Evolutionary conservation across 2,888 invertebrate genomes (phyloP), one percentile per base, ranked within the genome.

Genomic region (Meliscaeva auricollis): DNA sequence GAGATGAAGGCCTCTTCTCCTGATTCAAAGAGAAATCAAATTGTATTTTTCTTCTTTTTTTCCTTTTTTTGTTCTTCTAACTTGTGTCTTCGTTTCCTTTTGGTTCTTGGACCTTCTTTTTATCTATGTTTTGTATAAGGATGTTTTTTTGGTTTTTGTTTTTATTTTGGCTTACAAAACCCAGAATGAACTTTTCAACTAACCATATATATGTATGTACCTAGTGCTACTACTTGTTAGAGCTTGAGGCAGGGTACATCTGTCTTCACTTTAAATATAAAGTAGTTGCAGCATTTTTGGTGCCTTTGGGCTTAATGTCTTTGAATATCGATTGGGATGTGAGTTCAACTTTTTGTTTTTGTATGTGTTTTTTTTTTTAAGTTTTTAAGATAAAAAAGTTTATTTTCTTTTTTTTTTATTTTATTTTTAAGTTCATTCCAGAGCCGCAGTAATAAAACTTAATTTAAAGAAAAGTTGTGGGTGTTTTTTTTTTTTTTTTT

Each of bases 251-350:
- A 46, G 54, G 41, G n/a, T 69, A 77, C 68, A 68, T 76, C 64
- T 81, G 76, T 56, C 64, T 56, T 32, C 50, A 58, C 46, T 81
- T 75, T 50, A 54, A 60, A 72, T 66, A 72, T 46, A 60, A 13
- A 35, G 7, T 77, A 73, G 73, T 69, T 77, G 77, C 73, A 73
- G 66, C 54, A 62, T 62, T 76, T 82, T 82, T 13, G 46, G 41
- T 66, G 76, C 58, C 58, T 72, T 76, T 66, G 38, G 70, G 38
- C 54, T 38, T 77, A 62, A 82, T 82, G 73, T 68, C 77, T 44
- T 62, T 72, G 41, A 60, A 62, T 74, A 83, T 78, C 44, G 78
- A 83, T 83, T 52, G 72, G 38, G 30, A 76, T 26, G 64, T 50
- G n/a, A 50, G 22, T 73, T 69, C n/a, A 17, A 17, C 41, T 54